These are phyloP conservation scores for Cantharis flavilabris DNA, from an alignment of 2,888 invertebrate species.

Conservation along the genomic window DNA sequence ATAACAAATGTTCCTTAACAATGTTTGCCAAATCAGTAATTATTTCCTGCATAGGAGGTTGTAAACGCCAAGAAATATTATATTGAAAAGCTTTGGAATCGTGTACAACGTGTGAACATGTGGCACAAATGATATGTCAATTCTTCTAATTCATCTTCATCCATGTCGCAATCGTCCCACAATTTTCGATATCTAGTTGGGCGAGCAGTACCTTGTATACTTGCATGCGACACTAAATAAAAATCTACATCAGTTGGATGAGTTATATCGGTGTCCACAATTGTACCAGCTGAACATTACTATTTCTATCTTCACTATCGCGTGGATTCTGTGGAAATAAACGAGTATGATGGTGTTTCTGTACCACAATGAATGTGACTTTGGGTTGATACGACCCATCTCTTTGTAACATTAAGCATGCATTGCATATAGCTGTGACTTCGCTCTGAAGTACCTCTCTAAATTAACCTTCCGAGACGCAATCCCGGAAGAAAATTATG, in stretches of 20 bases:
- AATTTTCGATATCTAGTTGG: conserved; percentile 87
- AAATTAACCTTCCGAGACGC: no score
- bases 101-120: conserved; percentile 79
- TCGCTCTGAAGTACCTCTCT: no score
- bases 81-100: conserved; percentile 71
- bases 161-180: conserved; percentile 75
- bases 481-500: no score
- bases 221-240: conserved; percentile 73
- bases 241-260: conserved; percentile 89
- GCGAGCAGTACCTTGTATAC: conserved; percentile 80
- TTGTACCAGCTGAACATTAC: conserved; percentile 83
- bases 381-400: conserved; percentile 68
- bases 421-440: conserved; percentile 68
- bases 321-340: conserved; percentile 55
- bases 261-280: conserved; percentile 81
- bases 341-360: conserved; percentile 95
- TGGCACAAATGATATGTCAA: conserved; percentile 85
- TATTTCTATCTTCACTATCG: conserved; percentile 60
- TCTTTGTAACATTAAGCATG: conserved; percentile 63
- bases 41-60: conserved; percentile 74
- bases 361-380: conserved; percentile 91
- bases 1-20: conserved; percentile 62
- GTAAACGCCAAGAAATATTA: conserved; percentile 77
- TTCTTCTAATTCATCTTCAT: conserved; percentile 76
- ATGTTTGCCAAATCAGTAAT: conserved; percentile 71